phyloP scores from a whole-genome alignment of 2,888 invertebrate genomes.

The Drosophila parthenogenetica region DNA sequence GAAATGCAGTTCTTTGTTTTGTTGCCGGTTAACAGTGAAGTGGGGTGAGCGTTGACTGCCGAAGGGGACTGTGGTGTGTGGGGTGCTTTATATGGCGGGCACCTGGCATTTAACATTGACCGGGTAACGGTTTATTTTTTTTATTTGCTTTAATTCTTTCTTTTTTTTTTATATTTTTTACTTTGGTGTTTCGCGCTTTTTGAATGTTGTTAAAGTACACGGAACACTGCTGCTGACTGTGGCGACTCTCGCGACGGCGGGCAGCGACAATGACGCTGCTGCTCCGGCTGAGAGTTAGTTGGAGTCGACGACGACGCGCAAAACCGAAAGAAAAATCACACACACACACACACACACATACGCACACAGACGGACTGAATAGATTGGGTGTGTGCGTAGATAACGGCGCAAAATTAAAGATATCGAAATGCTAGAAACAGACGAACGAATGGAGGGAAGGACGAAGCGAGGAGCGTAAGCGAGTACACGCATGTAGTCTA shows the following conservation, averaged over 20 bases:
- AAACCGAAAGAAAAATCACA: constrained; percentile 53
- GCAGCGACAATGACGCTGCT: constrained; percentile 19
- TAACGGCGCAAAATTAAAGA: constrained; percentile 61
- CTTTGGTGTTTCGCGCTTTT: constrained; percentile 32
- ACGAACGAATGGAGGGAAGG: constrained; percentile 14
- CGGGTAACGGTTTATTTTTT: constrained; percentile 19
- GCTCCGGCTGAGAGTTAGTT: constrained; percentile 37
- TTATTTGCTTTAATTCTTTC: neutral
- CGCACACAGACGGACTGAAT: neutral
- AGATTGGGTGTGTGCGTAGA: constrained; percentile 52
- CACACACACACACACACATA: constrained; percentile 27
- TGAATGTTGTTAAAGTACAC: constrained; percentile 51
- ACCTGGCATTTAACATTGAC: constrained; percentile 29
- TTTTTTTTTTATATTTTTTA: constrained; percentile 30
- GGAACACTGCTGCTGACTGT: constrained; percentile 60
- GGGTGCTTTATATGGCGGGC: constrained; percentile 1
- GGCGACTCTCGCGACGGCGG: constrained; percentile 38
- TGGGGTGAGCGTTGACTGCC: neutral
- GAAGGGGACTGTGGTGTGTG: neutral
- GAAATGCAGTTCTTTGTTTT: constrained; percentile 41
- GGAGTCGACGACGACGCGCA: constrained; percentile 54
- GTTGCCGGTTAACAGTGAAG: constrained; percentile 1
- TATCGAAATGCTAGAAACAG: constrained; percentile 54
- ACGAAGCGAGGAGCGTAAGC: neutral
- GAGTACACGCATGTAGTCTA: too few species aligned